Conservation (phyloP, 2,797 vertebrate genomes). For the Sarcophilus harrisii region DNA sequence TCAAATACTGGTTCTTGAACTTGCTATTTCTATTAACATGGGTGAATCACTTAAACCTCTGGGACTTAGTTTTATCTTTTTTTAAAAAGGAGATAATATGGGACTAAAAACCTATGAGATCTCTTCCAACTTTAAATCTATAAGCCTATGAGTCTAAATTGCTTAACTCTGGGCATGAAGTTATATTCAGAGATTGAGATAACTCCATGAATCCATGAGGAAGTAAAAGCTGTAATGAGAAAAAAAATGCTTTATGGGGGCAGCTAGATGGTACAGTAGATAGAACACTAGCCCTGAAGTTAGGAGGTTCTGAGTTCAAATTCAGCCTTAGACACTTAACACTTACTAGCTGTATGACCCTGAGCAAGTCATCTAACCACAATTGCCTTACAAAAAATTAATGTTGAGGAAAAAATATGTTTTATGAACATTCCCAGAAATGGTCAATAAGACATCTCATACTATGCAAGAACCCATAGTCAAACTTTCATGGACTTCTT, state of each 20-base stretch:
- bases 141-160: neutral
- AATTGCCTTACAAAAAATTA: too few species aligned
- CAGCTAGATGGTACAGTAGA: too few species aligned
- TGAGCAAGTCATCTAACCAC: too few species aligned
- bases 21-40: neutral
- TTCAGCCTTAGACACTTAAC: too few species aligned
- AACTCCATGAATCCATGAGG: conserved; percentile 42
- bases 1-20: neutral
- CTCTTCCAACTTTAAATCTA: neutral
- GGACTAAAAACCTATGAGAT: neutral
- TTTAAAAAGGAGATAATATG: neutral
- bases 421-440: conserved; percentile 35
- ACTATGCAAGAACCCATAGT: neutral
- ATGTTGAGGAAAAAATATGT: conserved; percentile 21
- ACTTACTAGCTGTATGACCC: too few species aligned
- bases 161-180: conserved; percentile 36
- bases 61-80: neutral
- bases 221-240: conserved; percentile 18
- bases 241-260: too few species aligned
- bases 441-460: neutral
- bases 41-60: neutral
- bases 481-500: neutral
- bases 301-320: too few species aligned
- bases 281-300: too few species aligned
- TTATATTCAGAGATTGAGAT: conserved; percentile 28